Evolutionary conservation across 92 coral and sea anemone species (phyloP), one percentile per base, ranked within the genome.

Genomic region (Paragorgia papillata): DNA sequence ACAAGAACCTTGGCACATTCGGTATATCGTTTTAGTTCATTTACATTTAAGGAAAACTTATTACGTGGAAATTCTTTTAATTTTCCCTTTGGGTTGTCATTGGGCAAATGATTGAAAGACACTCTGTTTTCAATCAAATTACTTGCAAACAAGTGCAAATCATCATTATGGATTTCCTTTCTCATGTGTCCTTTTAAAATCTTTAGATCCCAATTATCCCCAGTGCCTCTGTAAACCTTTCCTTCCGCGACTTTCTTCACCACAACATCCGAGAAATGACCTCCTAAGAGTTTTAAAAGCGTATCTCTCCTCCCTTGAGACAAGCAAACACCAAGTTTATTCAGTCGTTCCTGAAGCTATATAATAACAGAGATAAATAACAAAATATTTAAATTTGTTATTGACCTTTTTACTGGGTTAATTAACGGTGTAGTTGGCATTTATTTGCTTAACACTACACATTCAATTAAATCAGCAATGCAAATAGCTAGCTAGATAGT

Each of bases 321-420:
- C n/a, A n/a, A n/a, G n/a, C n/a, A n/a, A n/a, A n/a, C n/a, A 86
- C 90, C 84, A 69, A 76, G 90, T 41, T 61, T 82, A 48, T 86
- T 86, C 67, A 86, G 57, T 41, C 84, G 83, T 30, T 81, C 86
- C 31, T 85, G 89, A 37, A 85, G 74, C 85, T 85, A 43, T 66
- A 60, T 65, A 30, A 33, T 27, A 54, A n/a, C n/a, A n/a, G n/a
- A n/a, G n/a, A n/a, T n/a, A n/a, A n/a, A n/a, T n/a, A n/a, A n/a
- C n/a, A n/a, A n/a, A n/a, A n/a, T n/a, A n/a, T n/a, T n/a, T n/a
- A n/a, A n/a, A n/a, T n/a, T n/a, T n/a, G n/a, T n/a, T 20, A 24
- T 39, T 22, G 49, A 31, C 76, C 21, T 48, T 13, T 69, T 35
- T 64, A 29, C 18, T 55, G 26, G 26, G 25, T 55, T 20, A 26